Percentiles rank a stretch among this genome's conserved stretches.
Conservation (phyloP, 2,888 invertebrate species). For the Drosophila formosana region DNA sequence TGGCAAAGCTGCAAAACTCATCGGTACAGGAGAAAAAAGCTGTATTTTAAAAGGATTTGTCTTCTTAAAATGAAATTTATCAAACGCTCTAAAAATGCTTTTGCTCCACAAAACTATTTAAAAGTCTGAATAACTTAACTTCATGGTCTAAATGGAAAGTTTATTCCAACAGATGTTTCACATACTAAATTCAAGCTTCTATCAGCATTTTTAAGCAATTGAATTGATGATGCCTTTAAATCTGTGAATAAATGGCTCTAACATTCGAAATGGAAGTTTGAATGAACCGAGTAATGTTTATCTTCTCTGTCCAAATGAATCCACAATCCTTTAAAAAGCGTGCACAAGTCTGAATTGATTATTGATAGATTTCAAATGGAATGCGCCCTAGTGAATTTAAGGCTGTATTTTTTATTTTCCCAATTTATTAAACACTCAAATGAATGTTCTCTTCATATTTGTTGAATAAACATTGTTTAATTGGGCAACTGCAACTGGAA, state of each 20-base stretch:
- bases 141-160: not conserved
- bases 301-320: not conserved
- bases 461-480: slow-evolving; percentile 1
- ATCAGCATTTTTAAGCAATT: not conserved
- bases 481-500: not conserved
- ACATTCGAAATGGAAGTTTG: not conserved
- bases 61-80: not conserved
- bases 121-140: not conserved
- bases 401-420: not conserved
- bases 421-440: not conserved
- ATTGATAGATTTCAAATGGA: not conserved
- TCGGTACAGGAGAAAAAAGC: not conserved
- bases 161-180: not conserved
- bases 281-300: not conserved
- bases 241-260: not conserved
- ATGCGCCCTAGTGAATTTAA: not conserved
- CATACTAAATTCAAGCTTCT: not conserved
- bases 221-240: not conserved
- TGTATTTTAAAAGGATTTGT: not conserved
- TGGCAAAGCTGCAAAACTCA: not conserved
- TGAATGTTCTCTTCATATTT: not conserved
- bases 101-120: not conserved
- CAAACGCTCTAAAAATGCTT: too few species aligned
- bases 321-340: not conserved
- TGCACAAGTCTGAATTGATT: not conserved